Evolutionary conservation across 2,888 invertebrate genomes (phyloP).

Genomic region (Adelognathus sp.): DNA sequence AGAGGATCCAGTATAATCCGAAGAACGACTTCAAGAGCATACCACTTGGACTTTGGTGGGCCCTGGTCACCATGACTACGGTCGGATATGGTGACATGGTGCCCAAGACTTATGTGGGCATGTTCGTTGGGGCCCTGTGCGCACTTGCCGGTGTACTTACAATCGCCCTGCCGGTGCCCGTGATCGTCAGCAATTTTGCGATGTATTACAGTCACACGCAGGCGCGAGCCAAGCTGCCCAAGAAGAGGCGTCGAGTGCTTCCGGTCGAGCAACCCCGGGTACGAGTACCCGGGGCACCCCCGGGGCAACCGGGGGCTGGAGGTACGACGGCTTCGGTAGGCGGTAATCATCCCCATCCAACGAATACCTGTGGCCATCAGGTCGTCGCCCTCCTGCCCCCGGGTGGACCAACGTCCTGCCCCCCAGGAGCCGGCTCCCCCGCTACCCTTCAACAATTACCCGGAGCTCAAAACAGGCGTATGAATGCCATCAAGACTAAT

Average conservation of each 20-base stretch:
- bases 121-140: slow-evolving; percentile 99
- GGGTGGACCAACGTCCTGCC: slow-evolving; percentile 71
- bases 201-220: slow-evolving; percentile 98
- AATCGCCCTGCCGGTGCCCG: slow-evolving; percentile 99
- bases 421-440: slow-evolving; percentile 80
- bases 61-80: slow-evolving; percentile 99
- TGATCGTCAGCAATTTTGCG: slow-evolving; percentile 99
- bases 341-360: slow-evolving; percentile 63
- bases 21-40: slow-evolving; percentile 99
- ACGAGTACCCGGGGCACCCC: slow-evolving; percentile 80
- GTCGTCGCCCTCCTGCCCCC: slow-evolving; percentile 63
- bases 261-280: slow-evolving; percentile 93
- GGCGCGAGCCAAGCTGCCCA: slow-evolving; percentile 99
- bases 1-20: slow-evolving; percentile 96
- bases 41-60: slow-evolving; percentile 99
- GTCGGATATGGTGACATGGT: slow-evolving; percentile 99
- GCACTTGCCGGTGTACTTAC: slow-evolving; percentile 99
- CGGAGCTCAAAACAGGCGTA: slow-evolving; percentile 87
- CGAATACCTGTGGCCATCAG: slow-evolving; percentile 68
- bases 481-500: slow-evolving; percentile 94
- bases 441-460: slow-evolving; percentile 71
- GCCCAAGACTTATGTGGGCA: slow-evolving; percentile 98
- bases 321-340: slow-evolving; percentile 74
- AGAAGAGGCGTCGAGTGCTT: slow-evolving; percentile 97
- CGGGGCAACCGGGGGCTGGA: slow-evolving; percentile 73